Evolutionary conservation across 2,797 vertebrate species (phyloP).

Genomic region (Melanogrammus aeglefinus): DNA sequence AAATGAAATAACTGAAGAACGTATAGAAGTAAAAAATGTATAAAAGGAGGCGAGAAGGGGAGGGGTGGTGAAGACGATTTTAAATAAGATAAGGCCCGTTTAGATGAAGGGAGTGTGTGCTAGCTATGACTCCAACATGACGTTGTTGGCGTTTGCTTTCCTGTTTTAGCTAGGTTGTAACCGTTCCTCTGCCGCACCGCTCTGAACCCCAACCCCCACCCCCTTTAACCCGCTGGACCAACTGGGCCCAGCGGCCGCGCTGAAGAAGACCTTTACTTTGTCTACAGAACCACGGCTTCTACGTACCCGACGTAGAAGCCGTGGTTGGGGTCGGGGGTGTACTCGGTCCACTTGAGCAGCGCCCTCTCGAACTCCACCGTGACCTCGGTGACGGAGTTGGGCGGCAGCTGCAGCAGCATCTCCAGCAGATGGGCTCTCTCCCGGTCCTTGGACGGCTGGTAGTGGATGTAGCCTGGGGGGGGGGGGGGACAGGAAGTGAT

Average conservation of each 20-base stretch:
- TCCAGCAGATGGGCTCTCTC: slow-evolving; percentile 89
- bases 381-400: slow-evolving; percentile 91
- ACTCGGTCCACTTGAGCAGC: slow-evolving; percentile 96
- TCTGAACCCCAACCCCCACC: no score
- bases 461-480: slow-evolving; percentile 89
- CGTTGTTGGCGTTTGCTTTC: background rate
- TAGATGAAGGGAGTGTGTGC: no score
- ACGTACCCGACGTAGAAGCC: slow-evolving; percentile 94
- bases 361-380: slow-evolving; percentile 95
- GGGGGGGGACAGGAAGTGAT: background rate
- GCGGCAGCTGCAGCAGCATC: slow-evolving; percentile 95
- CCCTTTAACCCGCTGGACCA: no score
- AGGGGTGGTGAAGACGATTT: no score
- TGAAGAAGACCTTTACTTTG: background rate
- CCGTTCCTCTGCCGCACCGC: no score
- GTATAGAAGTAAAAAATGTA: no score
- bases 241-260: background rate
- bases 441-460: slow-evolving; percentile 93
- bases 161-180: no score
- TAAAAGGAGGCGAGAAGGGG: no score
- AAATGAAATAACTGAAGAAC: no score
- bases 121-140: background rate
- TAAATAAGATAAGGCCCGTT: no score
- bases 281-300: no score
- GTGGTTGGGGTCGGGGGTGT: slow-evolving; percentile 93